Base-by-base conservation (phyloP, 2,797 vertebrate species). In the Botia kubotai region DNA sequence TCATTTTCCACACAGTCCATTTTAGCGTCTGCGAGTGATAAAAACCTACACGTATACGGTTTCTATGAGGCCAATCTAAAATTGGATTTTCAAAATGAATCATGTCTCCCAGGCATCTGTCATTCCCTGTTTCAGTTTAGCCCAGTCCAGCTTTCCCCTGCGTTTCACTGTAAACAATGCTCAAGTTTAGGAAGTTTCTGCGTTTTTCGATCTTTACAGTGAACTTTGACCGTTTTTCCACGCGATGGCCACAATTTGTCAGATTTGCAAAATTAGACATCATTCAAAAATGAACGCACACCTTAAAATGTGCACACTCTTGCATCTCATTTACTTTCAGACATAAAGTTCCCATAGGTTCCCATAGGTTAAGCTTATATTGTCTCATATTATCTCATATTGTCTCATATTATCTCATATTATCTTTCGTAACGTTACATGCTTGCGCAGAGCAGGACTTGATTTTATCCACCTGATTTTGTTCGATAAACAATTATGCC, bases 41-140 rank as follows among this genome's bases (percentile, higher is more conserved):
- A 77, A 80, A 75, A 75, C 46, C 65, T 29, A 73, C 79, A 62
- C 12, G 0, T 70, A 76, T 63, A 82, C 84, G 48, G 6, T 72
- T 73, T 71, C 46, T 73, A 33, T 67, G 77, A 62, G 77, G 70
- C 55, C 70, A 72, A 81, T 81, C 78, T 71, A 70, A 83, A 83
- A 81, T 85, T 70, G 78, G 69, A 85, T 85, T 85, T 83, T 83
- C 52, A 77, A 77, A 83, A 70, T 69, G 81, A 85, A 85, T 85
- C 84, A 80, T 75, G 33, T 36, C 73, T 70, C 57, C 74, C 79
- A 81, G 60, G 78, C 69, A 72, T 80, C 81, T 63, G 68, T 83
- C 81, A 83, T 81, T 77, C 46, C 69, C 62, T 19, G 29, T 82
- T 75, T 77, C 53, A 60, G 65, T 52, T 68, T 76, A 83, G 77